Base-by-base conservation (phyloP, 2,888 invertebrate species). In the Synanthedon myopaeformis region DNA sequence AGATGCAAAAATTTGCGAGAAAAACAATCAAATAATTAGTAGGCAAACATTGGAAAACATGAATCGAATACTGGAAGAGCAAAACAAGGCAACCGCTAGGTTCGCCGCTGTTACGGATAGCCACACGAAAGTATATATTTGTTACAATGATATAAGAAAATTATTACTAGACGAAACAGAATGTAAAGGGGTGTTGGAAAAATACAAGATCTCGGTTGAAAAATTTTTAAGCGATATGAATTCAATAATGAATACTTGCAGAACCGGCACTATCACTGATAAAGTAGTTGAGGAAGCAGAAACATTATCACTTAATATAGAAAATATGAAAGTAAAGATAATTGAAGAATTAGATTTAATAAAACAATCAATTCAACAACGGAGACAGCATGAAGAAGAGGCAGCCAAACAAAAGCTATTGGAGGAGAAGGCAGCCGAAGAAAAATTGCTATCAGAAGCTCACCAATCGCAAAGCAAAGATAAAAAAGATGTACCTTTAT, bases 271-370 rank as follows among this genome's bases (percentile, higher is more conserved):
- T 61, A 61, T 89, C 17, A 77, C 81, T 49, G 88, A 89, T 8
- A 75, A 85, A 58, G 91, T 90, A 66, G 82, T 90, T 0, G 85
- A 86, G 60, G 84, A 87, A 61, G 90, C 90, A n/a, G 88, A 88
- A 58, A 76, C 84, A 56, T 70, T 89, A 49, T 74, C 85, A 55
- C 61, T 60, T 71, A 89, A 75, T 75, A 88, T 74, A 54, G 88
- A 89, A 57, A 87, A 88, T 59, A 68, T 90, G 28, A 81, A 76
- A 23, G 74, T 74, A 42, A 80, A 81, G 61, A 72, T 90, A 51
- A 55, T 78, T 51, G 68, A 82, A 58, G 84, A 86, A 51, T 55
- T 89, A 49, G 67, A 78, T 56, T 63, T 64, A 51, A 51, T 67
- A 0, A 78, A 74, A 60, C 66, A 72, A 57, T 67, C 76, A 58